These are phyloP conservation scores for Acestrorhynchus altus DNA, from an alignment of 2,797 vertebrate species.

Conservation along the genomic window DNA sequence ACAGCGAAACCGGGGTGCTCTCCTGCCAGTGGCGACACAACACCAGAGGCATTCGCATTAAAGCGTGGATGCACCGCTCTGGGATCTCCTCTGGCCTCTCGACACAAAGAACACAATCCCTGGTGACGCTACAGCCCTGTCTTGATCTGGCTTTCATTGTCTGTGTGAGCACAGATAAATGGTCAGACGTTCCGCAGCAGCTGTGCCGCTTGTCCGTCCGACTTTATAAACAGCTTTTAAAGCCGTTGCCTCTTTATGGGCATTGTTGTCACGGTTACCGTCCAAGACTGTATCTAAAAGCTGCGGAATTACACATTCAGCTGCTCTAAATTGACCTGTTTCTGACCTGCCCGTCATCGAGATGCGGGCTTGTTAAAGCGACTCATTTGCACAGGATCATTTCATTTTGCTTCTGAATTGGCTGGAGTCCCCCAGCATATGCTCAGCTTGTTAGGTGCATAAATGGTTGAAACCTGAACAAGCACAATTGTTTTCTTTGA, in stretches of 20 bases:
- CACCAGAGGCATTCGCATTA: slow-evolving; percentile 10
- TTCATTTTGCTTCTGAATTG: slow-evolving; percentile 41
- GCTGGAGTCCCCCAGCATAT: slow-evolving; percentile 34
- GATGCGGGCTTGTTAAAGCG: slow-evolving; percentile 5
- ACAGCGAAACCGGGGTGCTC: not conserved
- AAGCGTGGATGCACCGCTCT: slow-evolving; percentile 21
- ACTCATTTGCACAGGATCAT: slow-evolving; percentile 28
- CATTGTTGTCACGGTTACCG: not conserved
- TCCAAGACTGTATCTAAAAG: not conserved
- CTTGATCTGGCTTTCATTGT: slow-evolving; percentile 26
- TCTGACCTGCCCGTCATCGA: not conserved
- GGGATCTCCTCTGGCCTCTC: not conserved
- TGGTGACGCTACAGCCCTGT: not conserved
- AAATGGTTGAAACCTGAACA: slow-evolving; percentile 34
- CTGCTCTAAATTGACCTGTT: not conserved
- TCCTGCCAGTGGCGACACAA: slow-evolving; percentile 1
- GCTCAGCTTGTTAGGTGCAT: slow-evolving; percentile 38
- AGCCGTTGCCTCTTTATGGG: not conserved
- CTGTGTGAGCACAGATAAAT: not conserved
- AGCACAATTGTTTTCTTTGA: slow-evolving; percentile 36
- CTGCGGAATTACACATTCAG: not conserved
- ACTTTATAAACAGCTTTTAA: slow-evolving; percentile 6
- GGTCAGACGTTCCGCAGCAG: not conserved
- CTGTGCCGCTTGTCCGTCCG: not conserved
- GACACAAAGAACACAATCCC: slow-evolving; percentile 5